phyloP scores from a whole-genome alignment of 2,888 invertebrate genomes.

The Rhamnusium bicolor region DNA sequence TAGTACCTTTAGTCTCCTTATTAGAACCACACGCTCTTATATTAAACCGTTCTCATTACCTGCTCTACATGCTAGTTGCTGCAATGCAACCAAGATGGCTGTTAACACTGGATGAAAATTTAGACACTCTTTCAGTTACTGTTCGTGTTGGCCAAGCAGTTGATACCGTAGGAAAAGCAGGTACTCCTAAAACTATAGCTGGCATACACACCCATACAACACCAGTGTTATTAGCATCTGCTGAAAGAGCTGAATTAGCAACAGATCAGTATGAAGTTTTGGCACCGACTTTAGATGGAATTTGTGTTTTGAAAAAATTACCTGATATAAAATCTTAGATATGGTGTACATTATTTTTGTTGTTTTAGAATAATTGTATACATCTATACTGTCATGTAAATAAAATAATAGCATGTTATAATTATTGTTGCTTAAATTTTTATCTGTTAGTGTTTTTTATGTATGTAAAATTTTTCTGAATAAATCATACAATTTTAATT shows the following conservation, averaged over 20 bases:
- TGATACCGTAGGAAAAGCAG: constrained; percentile 99
- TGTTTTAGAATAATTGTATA: not conserved
- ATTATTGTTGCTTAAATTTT: not conserved
- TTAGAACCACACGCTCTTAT: constrained; percentile 72
- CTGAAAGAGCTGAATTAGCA: constrained; percentile 97
- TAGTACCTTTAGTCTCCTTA: constrained; percentile 63
- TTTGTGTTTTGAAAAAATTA: constrained; percentile 92
- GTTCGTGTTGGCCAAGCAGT: constrained; percentile 96
- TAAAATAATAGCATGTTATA: not conserved
- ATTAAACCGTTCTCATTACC: constrained; percentile 93
- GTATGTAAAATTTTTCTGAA: not conserved
- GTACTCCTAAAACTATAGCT: constrained; percentile 98
- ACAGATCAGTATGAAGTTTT: constrained; percentile 95
- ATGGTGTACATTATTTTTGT: not conserved
- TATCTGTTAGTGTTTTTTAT: not conserved
- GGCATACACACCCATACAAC: constrained; percentile 99
- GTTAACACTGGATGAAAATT: constrained; percentile 94
- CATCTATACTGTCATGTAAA: no score
- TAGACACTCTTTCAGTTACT: constrained; percentile 91
- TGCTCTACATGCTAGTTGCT: constrained; percentile 92
- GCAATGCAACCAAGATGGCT: constrained; percentile 99
- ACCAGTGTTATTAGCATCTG: constrained; percentile 94
- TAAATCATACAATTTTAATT: no score
- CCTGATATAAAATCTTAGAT: constrained; percentile 30
- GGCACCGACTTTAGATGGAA: constrained; percentile 97